A percentile compares a stretch with the other conserved stretches of the same genome.
Evolutionary conservation across 1,140 invertebrate species (phyloP).

Genomic region (Mesaphorura yosii): DNA sequence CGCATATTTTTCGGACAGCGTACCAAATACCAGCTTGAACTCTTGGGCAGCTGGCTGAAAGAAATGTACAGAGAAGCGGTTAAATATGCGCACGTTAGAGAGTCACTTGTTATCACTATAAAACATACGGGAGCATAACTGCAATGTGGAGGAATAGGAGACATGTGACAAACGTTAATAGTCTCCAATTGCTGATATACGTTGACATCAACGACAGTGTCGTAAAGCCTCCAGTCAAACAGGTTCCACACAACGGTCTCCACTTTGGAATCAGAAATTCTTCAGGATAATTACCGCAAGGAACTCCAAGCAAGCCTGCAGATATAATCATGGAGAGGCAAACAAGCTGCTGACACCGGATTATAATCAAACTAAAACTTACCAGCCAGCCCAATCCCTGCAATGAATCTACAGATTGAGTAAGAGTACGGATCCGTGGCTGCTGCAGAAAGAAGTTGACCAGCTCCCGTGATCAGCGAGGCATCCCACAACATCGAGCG

Average conservation of each 20-base stretch:
- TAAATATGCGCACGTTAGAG: no score
- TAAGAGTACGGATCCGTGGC: slow-evolving; percentile 19
- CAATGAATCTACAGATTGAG: slow-evolving; percentile 20
- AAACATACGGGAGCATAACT: slow-evolving; percentile 12
- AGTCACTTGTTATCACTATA: no score
- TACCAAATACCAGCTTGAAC: no score
- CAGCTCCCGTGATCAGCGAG: slow-evolving; percentile 16
- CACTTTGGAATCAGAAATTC: slow-evolving; percentile 17
- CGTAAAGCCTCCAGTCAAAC: slow-evolving; percentile 16
- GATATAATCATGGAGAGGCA: no score
- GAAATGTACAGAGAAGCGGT: no score
- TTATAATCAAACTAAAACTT: no score
- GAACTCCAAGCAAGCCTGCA: no score
- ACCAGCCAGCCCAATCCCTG: slow-evolving; percentile 21
- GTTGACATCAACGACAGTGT: slow-evolving; percentile 10
- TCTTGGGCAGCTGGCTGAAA: no score
- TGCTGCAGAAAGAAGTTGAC: slow-evolving; percentile 10
- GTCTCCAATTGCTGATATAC: slow-evolving; percentile 10
- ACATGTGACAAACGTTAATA: slow-evolving; percentile 1
- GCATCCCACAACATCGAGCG: slow-evolving; percentile 17
- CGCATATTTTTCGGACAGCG: no score
- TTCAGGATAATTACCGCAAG: no score
- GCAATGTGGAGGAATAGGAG: slow-evolving; percentile 7
- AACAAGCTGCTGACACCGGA: no score
- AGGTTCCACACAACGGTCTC: slow-evolving; percentile 2